Percentiles rank a stretch among this genome's conserved stretches.
phyloP scores from a whole-genome alignment of 2,797 vertebrate species.

The Vireo griseus region DNA sequence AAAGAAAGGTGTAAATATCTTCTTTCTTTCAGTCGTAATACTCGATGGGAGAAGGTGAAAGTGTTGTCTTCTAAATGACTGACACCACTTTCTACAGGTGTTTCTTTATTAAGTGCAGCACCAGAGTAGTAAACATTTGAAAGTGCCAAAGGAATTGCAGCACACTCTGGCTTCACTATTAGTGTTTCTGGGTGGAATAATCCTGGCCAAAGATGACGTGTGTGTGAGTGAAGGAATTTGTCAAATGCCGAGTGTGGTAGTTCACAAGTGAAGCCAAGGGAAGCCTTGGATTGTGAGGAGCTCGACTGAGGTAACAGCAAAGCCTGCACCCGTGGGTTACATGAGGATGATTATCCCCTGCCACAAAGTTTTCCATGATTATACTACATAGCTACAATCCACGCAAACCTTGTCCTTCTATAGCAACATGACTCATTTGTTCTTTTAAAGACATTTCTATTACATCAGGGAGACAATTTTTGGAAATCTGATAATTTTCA shows the following conservation, averaged over 20 bases:
- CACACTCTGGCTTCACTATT: not conserved
- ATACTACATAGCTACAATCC: not conserved
- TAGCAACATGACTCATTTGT: slow-evolving; percentile 57
- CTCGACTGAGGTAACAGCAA: not conserved
- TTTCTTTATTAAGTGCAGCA: not conserved
- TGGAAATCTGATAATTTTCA: slow-evolving; percentile 30
- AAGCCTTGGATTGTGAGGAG: not conserved
- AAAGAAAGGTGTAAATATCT: not conserved
- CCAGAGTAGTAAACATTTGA: not conserved
- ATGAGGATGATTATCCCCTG: not conserved
- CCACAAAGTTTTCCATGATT: slow-evolving; percentile 13
- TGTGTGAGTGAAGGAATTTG: not conserved
- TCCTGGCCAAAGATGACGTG: not conserved
- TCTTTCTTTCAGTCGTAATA: not conserved
- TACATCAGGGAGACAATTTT: slow-evolving; percentile 4
- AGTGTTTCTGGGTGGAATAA: not conserved
- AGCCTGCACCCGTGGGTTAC: not conserved
- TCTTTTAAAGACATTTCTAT: slow-evolving; percentile 28
- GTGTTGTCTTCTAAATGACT: not conserved
- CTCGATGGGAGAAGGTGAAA: not conserved
- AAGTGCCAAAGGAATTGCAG: not conserved
- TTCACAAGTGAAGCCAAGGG: not conserved
- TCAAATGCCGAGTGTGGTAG: not conserved
- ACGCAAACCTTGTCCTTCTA: not conserved
- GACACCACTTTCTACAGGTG: not conserved